Evolutionary conservation across 1,140 invertebrate genomes (phyloP).

Genomic region (Drosophila subobscura): DNA sequence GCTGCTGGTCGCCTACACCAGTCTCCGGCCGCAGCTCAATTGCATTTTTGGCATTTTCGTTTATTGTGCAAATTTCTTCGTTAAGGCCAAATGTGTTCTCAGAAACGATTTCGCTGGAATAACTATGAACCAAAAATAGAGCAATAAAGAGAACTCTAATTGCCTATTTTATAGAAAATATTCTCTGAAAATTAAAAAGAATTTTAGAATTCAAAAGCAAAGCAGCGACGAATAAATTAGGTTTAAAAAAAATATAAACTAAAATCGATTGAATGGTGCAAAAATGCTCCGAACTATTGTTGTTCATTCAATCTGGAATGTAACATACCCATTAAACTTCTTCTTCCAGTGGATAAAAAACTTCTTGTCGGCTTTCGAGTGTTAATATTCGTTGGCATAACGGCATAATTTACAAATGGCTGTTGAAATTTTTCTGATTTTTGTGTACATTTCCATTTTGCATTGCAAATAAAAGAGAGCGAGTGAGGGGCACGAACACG

Average conservation of each 20-base stretch:
- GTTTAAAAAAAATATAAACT: no score
- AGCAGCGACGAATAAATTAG: no score
- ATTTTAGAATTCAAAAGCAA: not conserved
- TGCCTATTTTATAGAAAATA: no score
- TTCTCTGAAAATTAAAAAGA: no score
- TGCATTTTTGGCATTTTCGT: conserved; percentile 40
- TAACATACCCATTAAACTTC: not conserved
- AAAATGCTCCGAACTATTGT: no score
- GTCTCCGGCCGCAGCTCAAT: conserved; percentile 26
- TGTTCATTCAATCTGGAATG: not conserved
- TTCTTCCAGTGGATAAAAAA: not conserved
- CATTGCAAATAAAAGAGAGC: conserved; percentile 10
- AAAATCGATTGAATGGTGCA: no score
- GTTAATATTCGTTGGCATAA: conserved; percentile 47
- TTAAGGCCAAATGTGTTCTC: conserved; percentile 3
- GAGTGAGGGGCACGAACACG: no score
- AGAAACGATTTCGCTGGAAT: not conserved
- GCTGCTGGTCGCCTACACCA: not conserved
- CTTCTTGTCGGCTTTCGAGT: conserved; percentile 22
- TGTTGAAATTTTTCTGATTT: conserved; percentile 18
- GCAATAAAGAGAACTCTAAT: no score
- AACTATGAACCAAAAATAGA: not conserved
- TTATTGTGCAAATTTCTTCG: conserved; percentile 43
- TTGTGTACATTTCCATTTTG: conserved; percentile 7
- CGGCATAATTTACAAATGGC: conserved; percentile 59